phyloP scores from a whole-genome alignment of 1,140 invertebrate genomes.

The Lasaia peninsularis region DNA sequence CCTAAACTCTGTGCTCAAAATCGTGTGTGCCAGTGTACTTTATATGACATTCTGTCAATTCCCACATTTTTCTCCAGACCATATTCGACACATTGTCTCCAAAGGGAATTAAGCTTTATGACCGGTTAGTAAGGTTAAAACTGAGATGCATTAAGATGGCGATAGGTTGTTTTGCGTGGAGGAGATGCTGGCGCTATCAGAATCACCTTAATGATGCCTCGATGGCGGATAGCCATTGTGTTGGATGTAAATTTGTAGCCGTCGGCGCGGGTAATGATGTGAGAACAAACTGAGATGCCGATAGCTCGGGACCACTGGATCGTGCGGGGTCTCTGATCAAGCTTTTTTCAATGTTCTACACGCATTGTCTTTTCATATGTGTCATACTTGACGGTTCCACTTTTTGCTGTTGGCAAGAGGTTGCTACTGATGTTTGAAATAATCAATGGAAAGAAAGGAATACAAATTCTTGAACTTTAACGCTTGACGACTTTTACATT shows the following conservation, averaged over 20 bases:
- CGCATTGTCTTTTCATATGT: conserved; percentile 20
- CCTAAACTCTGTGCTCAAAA: conserved; percentile 43
- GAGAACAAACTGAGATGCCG: conserved; percentile 75
- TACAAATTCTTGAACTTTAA: not conserved
- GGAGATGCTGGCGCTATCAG: conserved; percentile 65
- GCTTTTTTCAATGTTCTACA: conserved; percentile 17
- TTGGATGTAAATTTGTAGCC: conserved; percentile 77
- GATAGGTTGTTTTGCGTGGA: conserved; percentile 39
- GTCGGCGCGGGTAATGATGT: conserved; percentile 77
- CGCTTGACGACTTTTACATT: not conserved
- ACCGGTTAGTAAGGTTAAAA: conserved; percentile 25
- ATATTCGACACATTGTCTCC: conserved; percentile 32
- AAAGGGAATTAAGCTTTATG: conserved; percentile 27
- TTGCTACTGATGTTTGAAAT: not conserved
- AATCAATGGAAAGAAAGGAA: not conserved
- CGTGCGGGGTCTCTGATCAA: conserved; percentile 36
- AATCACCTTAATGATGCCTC: conserved; percentile 77
- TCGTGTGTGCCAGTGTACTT: conserved; percentile 38
- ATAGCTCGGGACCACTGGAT: conserved; percentile 59
- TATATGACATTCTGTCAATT: conserved; percentile 68
- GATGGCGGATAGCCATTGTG: conserved; percentile 76
- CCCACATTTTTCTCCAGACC: conserved; percentile 17
- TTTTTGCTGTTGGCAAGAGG: not conserved
- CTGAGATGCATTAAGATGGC: conserved; percentile 24
- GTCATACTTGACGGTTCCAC: conserved; percentile 9